phyloP scores from a whole-genome alignment of 1,140 invertebrate species.

The Trypoxylus dichotomus region DNA sequence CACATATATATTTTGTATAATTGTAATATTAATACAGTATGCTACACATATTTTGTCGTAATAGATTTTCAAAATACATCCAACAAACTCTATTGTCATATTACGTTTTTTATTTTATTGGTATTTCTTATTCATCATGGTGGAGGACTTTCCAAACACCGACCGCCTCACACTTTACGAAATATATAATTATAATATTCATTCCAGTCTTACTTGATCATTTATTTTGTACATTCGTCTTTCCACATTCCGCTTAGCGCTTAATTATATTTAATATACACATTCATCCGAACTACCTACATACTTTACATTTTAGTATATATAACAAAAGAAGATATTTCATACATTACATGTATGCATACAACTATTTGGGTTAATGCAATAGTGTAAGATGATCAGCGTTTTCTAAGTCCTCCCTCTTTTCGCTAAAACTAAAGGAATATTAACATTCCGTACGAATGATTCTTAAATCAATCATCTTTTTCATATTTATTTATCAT shows the following conservation, averaged over 20 bases:
- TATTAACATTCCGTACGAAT: constrained; percentile 16
- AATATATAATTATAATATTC: constrained; percentile 14
- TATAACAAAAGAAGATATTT: background rate
- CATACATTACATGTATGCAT: background rate
- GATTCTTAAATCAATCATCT: background rate
- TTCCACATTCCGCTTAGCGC: background rate
- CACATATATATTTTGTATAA: constrained; percentile 34
- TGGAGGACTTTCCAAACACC: constrained; percentile 1
- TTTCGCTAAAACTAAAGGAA: background rate
- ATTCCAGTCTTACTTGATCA: background rate
- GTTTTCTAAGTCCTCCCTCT: background rate
- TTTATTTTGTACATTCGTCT: constrained; percentile 18
- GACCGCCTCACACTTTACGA: background rate
- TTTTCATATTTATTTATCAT: background rate
- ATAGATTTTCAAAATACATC: constrained; percentile 29
- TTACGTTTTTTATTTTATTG: constrained; percentile 7
- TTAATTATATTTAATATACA: background rate
- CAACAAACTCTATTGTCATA: constrained; percentile 33
- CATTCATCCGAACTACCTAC: constrained; percentile 9
- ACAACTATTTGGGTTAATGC: background rate
- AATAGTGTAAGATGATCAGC: background rate
- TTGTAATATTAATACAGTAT: constrained; percentile 32
- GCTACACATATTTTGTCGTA: constrained; percentile 32
- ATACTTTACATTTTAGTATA: background rate
- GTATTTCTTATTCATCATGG: background rate